Percentiles rank a stretch among this genome's conserved stretches.
These are phyloP conservation scores for Notarius lentiginosus DNA, from an alignment of 2,113 vertebrate genomes.

Conservation along the genomic window DNA sequence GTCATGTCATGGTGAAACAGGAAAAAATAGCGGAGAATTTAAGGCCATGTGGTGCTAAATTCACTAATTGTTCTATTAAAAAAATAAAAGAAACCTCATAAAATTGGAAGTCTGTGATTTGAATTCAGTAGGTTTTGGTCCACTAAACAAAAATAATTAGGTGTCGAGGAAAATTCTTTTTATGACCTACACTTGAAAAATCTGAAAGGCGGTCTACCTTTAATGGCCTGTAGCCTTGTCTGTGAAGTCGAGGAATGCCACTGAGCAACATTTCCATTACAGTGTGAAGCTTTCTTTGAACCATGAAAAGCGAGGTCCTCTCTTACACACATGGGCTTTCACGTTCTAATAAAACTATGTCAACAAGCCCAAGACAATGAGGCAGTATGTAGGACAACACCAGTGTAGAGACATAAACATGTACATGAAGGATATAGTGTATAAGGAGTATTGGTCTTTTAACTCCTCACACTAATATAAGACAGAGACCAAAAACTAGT, in stretches of 20 bases:
- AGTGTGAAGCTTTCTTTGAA: constrained; percentile 29
- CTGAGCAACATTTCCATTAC: constrained; percentile 8
- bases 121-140: too few relatives aligned
- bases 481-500: neutral
- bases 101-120: too few relatives aligned
- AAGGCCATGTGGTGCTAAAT: too few relatives aligned
- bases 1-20: too few relatives aligned
- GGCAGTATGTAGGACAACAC: neutral
- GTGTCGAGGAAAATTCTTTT: too few relatives aligned
- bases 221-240: neutral
- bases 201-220: too few relatives aligned
- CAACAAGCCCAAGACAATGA: constrained; percentile 30
- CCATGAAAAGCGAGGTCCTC: constrained; percentile 14
- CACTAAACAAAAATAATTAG: too few relatives aligned
- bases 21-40: too few relatives aligned
- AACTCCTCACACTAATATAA: neutral
- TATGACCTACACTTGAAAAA: too few relatives aligned
- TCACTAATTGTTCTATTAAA: too few relatives aligned
- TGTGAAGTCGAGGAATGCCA: neutral
- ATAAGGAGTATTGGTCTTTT: neutral
- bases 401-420: neutral
- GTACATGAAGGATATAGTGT: neutral
- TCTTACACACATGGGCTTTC: constrained; percentile 15
- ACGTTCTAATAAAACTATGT: constrained; percentile 38
- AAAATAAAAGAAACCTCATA: too few relatives aligned